Percentiles rank a stretch among this genome's conserved stretches.
Conservation (phyloP, 2,113 vertebrate genomes). For the Chauna torquata region DNA sequence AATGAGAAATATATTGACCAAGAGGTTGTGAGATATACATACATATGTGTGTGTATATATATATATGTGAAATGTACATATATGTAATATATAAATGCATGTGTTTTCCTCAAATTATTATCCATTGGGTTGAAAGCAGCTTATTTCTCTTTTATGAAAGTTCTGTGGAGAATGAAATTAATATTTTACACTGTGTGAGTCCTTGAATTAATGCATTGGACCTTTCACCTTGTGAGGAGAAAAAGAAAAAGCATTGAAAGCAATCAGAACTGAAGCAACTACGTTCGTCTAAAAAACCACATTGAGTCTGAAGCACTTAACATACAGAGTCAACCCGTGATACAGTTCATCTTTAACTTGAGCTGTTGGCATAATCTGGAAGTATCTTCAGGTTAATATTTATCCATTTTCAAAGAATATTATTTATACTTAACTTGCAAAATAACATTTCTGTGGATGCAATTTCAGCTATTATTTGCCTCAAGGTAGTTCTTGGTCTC, state of each 20-base stretch:
- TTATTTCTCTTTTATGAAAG: background rate
- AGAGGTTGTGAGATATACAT: background rate
- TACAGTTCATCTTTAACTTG: background rate
- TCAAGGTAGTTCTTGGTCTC: background rate
- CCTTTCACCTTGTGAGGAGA: background rate
- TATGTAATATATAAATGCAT: background rate
- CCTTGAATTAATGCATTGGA: background rate
- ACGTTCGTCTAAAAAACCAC: background rate
- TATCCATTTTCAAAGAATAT: background rate
- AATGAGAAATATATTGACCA: background rate
- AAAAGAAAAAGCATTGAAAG: background rate
- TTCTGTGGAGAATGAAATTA: background rate
- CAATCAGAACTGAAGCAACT: background rate
- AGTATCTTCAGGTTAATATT: background rate
- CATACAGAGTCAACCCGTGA: background rate
- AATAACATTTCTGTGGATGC: background rate
- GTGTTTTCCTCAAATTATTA: background rate
- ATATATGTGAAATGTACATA: no score
- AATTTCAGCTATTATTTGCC: background rate
- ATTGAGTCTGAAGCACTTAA: background rate
- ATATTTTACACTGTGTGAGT: background rate
- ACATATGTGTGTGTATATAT: no score
- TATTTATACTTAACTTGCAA: background rate
- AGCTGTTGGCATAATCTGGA: background rate
- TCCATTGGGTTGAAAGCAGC: background rate